Conservation (phyloP, 2,888 invertebrate genomes). For the Drosophila crucigera region DNA sequence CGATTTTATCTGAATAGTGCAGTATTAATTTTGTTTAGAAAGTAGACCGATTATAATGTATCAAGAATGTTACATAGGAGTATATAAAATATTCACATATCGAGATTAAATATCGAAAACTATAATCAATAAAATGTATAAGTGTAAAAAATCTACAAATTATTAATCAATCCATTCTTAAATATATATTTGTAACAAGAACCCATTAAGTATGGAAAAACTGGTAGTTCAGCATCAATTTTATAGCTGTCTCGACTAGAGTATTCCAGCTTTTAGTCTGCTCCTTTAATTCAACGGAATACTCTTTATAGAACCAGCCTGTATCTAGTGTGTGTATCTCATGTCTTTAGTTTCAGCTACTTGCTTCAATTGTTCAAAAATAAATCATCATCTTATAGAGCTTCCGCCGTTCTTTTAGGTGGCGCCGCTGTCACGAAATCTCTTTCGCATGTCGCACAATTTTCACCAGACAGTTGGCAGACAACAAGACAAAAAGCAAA, state of each 20-base stretch:
- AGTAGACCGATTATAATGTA: not conserved
- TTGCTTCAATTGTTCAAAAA: conserved; percentile 26
- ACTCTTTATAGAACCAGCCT: not conserved
- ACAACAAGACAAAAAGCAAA: conserved; percentile 44
- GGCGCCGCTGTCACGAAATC: conserved; percentile 72
- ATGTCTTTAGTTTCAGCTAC: conserved; percentile 5
- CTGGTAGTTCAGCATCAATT: not conserved
- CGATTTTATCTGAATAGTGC: not conserved
- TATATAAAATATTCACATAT: not conserved
- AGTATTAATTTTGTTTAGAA: not conserved
- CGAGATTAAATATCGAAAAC: not conserved
- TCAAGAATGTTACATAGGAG: not conserved
- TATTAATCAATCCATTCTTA: not conserved
- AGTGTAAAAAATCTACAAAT: not conserved
- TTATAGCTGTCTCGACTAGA: not conserved
- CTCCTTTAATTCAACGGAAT: not conserved
- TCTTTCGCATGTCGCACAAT: conserved; percentile 63
- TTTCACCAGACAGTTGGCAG: conserved; percentile 73
- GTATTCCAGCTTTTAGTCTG: not conserved
- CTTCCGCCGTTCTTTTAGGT: conserved; percentile 40
- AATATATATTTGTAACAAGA: not conserved
- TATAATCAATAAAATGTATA: not conserved
- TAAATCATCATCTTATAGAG: conserved; percentile 47
- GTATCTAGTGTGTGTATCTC: not conserved
- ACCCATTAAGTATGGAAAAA: not conserved